Percentiles rank a stretch among this genome's conserved stretches.
Conservation (phyloP, 2,113 vertebrate genomes). For the Albula goreensis region DNA sequence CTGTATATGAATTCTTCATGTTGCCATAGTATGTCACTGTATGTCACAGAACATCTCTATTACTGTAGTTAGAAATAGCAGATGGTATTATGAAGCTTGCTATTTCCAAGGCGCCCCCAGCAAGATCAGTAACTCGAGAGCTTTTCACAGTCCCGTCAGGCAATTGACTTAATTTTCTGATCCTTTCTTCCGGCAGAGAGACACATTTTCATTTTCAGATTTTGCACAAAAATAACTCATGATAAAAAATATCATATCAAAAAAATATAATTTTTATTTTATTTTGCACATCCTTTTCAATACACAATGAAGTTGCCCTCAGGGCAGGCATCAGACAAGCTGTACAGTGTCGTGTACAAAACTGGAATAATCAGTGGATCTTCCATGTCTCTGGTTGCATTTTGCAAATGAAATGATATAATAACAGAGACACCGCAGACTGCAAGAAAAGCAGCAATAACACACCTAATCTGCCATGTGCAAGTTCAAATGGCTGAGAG, state of each 20-base stretch:
- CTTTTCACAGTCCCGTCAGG: slow-evolving; percentile 31
- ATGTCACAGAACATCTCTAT: slow-evolving; percentile 22
- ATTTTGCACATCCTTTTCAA: background rate
- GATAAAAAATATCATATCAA: background rate
- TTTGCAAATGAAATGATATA: background rate
- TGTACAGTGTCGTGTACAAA: slow-evolving; percentile 42
- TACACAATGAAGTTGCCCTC: background rate
- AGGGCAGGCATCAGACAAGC: background rate
- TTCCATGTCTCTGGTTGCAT: background rate
- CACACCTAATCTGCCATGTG: background rate
- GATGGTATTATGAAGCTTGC: slow-evolving; percentile 30
- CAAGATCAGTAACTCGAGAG: slow-evolving; percentile 38
- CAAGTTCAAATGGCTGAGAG: background rate
- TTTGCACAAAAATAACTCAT: background rate
- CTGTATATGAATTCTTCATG: background rate
- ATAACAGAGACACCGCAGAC: background rate
- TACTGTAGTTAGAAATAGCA: slow-evolving; percentile 32
- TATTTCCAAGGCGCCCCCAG: slow-evolving; percentile 42
- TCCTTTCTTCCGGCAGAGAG: slow-evolving; percentile 25
- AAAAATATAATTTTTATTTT: too few species aligned
- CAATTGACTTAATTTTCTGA: slow-evolving; percentile 46
- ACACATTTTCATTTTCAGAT: background rate
- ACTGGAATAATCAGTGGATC: slow-evolving; percentile 40
- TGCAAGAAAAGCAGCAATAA: background rate
- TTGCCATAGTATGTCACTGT: slow-evolving; percentile 1